Evolutionary conservation across 2,113 vertebrate species (phyloP), one percentile per base, ranked within the genome.

Genomic region (Dromas ardeola): DNA sequence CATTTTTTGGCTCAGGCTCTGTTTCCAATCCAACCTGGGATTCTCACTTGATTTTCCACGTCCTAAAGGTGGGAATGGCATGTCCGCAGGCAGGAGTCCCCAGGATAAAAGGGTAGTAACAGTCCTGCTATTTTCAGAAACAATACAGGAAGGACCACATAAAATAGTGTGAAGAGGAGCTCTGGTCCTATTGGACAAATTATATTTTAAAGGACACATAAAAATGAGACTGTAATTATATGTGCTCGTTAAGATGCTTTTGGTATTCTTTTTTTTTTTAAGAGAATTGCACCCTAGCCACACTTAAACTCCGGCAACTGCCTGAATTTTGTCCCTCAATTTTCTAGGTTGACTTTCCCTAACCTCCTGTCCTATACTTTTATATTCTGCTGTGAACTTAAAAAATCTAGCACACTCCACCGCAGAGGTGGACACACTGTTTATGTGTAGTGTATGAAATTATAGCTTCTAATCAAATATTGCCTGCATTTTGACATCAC

Each of bases 201-300:
- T 88, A 38, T 15, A 29, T 76, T 79, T 81, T 65, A 93, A 58
- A 93, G 50, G 69, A 84, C 14, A 6, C 65, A 36, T 91, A 40
- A 94, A 95, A 88, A 55, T 3, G 32, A 79, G 36, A 42, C 59
- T 91, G 32, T 88, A 88, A 95, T 85, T 92, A 71, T 71, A n/a
- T 83, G 22, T 59, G 36, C 47, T 94, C 13, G 0, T 86, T 92
- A 79, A 83, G 43, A 55, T 47, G 53, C 76, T 59, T 56, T 67
- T 72, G 22, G 5, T 43, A 4, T 21, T 25, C 19, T 76, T 30
- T 55, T 45, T 45, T 59, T 71, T 58, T 47, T 15, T 9, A 43
- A 34, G 49, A n/a, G 25, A 90, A 82, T 82, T 82, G 36, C 29
- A 58, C 86, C 82, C 95, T n/a, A 74, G 93, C 50, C 30, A 49